Evolutionary conservation across 2,113 vertebrate genomes (phyloP).

Genomic region (Campylorhamphus procurvoides): DNA sequence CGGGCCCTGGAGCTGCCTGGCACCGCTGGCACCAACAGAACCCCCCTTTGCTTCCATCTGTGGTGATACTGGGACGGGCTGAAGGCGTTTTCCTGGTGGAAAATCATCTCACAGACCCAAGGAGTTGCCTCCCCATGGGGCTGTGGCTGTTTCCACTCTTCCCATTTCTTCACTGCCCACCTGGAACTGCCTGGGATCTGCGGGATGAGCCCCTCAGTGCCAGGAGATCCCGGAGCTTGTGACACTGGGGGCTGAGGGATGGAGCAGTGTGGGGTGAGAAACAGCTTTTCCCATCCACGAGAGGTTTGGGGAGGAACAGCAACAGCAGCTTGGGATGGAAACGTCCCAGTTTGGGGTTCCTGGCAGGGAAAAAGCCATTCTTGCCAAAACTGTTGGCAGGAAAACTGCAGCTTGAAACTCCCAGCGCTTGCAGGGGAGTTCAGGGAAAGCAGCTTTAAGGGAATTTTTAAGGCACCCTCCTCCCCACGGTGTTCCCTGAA

Average conservation of each 20-base stretch:
- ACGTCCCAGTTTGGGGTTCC: neutral
- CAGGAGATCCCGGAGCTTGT: rapidly evolving
- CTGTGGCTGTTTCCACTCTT: neutral
- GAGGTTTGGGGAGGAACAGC: neutral
- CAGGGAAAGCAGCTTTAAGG: neutral
- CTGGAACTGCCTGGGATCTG: rapidly evolving
- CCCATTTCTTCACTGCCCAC: neutral
- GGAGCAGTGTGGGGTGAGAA: neutral
- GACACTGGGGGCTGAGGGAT: rapidly evolving
- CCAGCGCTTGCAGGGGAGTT: rapidly evolving
- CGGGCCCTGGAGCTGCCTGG: neutral
- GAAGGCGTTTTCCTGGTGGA: neutral
- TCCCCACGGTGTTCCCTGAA: rapidly evolving
- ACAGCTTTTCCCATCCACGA: rapidly evolving
- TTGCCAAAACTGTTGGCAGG: neutral
- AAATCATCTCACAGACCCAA: neutral
- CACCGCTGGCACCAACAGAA: neutral
- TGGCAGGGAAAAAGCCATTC: neutral
- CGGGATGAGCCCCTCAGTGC: rapidly evolving
- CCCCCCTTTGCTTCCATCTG: neutral
- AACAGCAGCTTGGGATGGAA: neutral
- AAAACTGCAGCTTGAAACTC: neutral
- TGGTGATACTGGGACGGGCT: neutral
- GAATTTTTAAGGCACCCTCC: neutral
- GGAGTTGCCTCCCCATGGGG: rapidly evolving